Evolutionary conservation across 2,888 invertebrate genomes (phyloP), one percentile per base, ranked within the genome.

Genomic region (Adelognathus sp.): DNA sequence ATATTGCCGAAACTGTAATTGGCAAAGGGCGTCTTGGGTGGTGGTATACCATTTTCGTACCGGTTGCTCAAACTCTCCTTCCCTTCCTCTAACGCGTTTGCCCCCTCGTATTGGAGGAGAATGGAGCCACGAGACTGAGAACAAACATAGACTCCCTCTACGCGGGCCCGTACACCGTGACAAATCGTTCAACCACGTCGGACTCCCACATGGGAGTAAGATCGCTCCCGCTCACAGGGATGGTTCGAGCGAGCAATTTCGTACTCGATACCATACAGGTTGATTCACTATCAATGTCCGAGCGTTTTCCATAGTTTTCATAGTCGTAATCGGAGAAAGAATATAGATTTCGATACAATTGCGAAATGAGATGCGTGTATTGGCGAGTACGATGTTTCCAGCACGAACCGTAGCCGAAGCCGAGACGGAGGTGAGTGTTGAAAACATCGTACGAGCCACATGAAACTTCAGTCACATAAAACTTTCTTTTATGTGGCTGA

Each of bases 1-100:
- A 78, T 78, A 78, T 78, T 78, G 78, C 74, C 64, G 50, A 69
- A n/a, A 64, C 69, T 74, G 78, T 78, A 78, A 78, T 78, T 78
- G 78, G 78, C 64, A 74, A 78, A 78, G 74, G 74, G 60, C 74
- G 73, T 74, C 78, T 70, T 66, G 74, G 70, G 52, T 27, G 58
- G 41, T 74, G n/a, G n/a, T n/a, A n/a, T n/a, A 58, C 58, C 44
- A 64, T 69, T 61, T 60, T 58, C 16, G 21, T 50, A 24, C 18
- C 31, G 44, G 18, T 66, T 60, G 46, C 52, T 63, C 54, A 72
- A 21, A 46, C 24, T 33, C 14, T 14, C 9, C 24, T 9, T 11
- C 5, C 31, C 50, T 69, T 29, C 39, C 31, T 29, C 24, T 29
- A 16, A 16, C 52, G 27, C 21, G 27, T 27, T 39, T 3, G 3